Base-by-base conservation (phyloP, 2,888 invertebrate species). In the Alloscopus bannaensis region DNA sequence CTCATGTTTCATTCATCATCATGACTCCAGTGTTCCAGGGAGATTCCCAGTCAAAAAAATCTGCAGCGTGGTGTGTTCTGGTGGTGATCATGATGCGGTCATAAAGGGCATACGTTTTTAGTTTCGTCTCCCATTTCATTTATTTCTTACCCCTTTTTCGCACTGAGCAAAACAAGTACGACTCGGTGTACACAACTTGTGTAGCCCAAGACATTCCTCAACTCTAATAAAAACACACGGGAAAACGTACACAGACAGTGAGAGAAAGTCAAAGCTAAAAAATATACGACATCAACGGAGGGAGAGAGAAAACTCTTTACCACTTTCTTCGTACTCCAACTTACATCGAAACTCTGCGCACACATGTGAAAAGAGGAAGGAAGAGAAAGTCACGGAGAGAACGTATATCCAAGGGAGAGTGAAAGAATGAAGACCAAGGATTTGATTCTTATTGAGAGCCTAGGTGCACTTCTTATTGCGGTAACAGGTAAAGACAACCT, bases 341-440 rank as follows among this genome's bases (percentile, higher is more conserved):
- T 45, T 64, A 26, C n/a, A 42, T 42, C 45, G n/a, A n/a, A 26
- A 42, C 45, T 47, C 18, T 31, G 31, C 50, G 22, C 68, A 24
- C 42, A 18, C 55, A 68, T 68, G 69, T 57, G 57, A 57, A 52
- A 24, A 22, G 40, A 16, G 26, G 18, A 57, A 55, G n/a, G n/a
- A 22, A 18, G 13, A 59, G 45, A 24, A 70, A 71, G 31, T 2
- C 16, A 50, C 3, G 40, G 52, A 52, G 70, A 40, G 40, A 64
- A 18, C 22, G 24, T 42, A 40, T 4, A 16, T 62, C 24, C 13
- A 18, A 52, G 55, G 55, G 40, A 65, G 68, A 52, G 76, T 28
- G n/a, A n/a, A n/a, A n/a, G n/a, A 24, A 78, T 78, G 78, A 78
- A 65, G 70, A 78, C 78, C 26, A 55, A 45, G 45, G 78, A 71